Conservation (phyloP, 2,797 vertebrate species). For the Gymnocypris eckloni region DNA sequence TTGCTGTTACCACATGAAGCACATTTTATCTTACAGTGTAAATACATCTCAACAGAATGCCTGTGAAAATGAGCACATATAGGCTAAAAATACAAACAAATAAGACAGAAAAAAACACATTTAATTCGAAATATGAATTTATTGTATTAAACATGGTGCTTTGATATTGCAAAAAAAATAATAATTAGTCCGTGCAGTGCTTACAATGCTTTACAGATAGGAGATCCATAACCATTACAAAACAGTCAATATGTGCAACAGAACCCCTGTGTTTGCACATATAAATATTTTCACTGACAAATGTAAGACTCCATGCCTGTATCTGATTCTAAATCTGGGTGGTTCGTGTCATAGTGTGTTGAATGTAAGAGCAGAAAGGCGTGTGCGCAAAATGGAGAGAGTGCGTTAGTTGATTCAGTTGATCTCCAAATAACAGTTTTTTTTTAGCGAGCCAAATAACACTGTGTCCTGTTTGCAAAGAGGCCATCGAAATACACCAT, state of each 20-base stretch:
- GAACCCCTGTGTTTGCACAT: background rate
- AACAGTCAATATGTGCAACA: background rate
- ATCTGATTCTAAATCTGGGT: background rate
- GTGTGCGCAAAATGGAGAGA: constrained; percentile 11
- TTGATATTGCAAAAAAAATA: constrained; percentile 44
- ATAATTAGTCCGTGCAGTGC: constrained; percentile 45
- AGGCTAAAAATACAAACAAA: background rate
- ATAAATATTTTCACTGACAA: background rate
- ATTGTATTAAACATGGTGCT: constrained; percentile 71
- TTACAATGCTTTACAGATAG: constrained; percentile 7
- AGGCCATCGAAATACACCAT: background rate
- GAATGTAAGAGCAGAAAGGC: background rate
- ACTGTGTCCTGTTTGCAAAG: background rate
- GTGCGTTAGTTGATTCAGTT: background rate
- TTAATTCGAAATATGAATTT: constrained; percentile 71
- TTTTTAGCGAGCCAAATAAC: background rate
- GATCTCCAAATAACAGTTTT: background rate
- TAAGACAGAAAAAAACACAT: constrained; percentile 60
- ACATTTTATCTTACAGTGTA: background rate
- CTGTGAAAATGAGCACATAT: background rate
- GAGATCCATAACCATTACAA: constrained; percentile 1
- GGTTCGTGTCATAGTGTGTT: background rate
- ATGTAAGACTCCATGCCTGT: constrained; percentile 2
- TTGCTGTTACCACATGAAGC: background rate
- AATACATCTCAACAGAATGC: background rate